Evolutionary conservation across 2,888 invertebrate species (phyloP).

Genomic region (Bombylius discolor): DNA sequence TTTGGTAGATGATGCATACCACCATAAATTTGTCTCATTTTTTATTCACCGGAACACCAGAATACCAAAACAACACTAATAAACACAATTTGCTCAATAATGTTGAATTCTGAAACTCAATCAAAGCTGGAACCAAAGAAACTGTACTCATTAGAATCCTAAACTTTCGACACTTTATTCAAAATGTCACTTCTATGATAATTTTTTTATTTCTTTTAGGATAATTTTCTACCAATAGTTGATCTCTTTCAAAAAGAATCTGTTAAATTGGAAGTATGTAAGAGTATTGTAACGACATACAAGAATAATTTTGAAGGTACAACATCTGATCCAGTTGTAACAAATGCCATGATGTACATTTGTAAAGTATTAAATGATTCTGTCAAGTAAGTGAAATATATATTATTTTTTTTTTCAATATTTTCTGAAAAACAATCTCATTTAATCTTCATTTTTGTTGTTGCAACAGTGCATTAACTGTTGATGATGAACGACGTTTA

Average conservation of each 20-base stretch:
- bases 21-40: not conserved
- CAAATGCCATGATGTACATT: conserved; percentile 76
- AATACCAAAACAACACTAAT: too few relatives aligned
- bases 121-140: too few relatives aligned
- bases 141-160: too few relatives aligned
- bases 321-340: conserved; percentile 68
- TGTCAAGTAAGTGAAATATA: conserved; percentile 55
- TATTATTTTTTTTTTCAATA: not conserved
- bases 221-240: conserved; percentile 78
- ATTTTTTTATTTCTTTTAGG: conserved; percentile 40
- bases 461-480: conserved; percentile 60
- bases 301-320: conserved; percentile 39
- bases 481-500: conserved; percentile 82
- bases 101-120: too few relatives aligned
- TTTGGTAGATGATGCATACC: not conserved
- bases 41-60: too few relatives aligned
- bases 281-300: conserved; percentile 58
- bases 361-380: conserved; percentile 86
- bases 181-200: too few relatives aligned
- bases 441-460: not conserved
- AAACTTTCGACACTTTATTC: too few relatives aligned
- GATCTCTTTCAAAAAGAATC: conserved; percentile 81
- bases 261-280: conserved; percentile 71
- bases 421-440: too few relatives aligned
- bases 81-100: too few relatives aligned